Evolutionary conservation across 2,113 vertebrate genomes (phyloP), one percentile per base, ranked within the genome.

Genomic region (Zosterops borbonicus): DNA sequence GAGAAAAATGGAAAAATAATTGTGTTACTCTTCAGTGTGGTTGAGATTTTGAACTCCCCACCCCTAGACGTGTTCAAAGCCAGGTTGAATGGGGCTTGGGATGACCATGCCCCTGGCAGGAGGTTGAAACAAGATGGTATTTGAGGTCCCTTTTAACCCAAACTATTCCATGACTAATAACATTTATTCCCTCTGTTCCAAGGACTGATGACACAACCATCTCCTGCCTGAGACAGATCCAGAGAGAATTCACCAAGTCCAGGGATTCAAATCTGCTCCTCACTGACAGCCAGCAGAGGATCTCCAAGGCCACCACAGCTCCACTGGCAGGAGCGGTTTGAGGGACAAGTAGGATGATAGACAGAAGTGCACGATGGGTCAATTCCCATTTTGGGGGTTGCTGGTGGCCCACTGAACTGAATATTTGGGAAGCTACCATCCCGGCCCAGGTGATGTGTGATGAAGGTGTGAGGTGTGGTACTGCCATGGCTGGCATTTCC

Each of bases 401-500:
- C 6, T 1, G 0, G 35, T 76, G 68, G 46, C 71, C 80, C 86
- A 74, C 23, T 49, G 52, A 91, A n/a, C 25, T 33, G 49, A 42
- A 78, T 67, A 84, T 47, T 47, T 91, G 89, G 77, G 91, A 77
- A 63, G 46, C 50, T 41, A 67, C 12, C 49, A 53, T n/a, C 37
- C n/a, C 1, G 0, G 31, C 71, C 81, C 49, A 33, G 87, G 63
- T 39, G 42, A 74, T 56, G 59, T 49, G 50, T 83, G 87, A 50
- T 62, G 47, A 8, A 18, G 6, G 1, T 6, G 49, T 85, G 86
- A 92, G 41, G 35, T 64, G 53, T 44, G 67, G 24, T 29, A 28
- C 29, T 77, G 37, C 59, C 86, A 50, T 13, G 73, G 73, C 17
- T 96, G 87, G 87, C 52, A 91, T 96, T 95, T 95, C 87, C 93